Evolutionary conservation across 2,888 invertebrate species (phyloP).

Genomic region (Tetragonula carbonaria): DNA sequence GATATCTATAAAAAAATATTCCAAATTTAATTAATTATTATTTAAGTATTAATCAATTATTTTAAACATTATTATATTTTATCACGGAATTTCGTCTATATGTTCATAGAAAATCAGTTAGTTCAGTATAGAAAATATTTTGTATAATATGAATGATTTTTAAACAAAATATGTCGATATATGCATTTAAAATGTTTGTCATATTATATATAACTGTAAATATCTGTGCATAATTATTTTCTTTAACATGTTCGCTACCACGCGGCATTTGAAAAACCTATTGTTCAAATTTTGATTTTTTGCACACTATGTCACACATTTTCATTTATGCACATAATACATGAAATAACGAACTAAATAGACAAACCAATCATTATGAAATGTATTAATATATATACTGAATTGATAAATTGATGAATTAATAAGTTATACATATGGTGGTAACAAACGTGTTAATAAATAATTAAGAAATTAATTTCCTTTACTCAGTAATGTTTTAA

Average conservation of each 20-base stretch:
- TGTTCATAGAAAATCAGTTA: neutral
- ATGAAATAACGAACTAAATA: neutral
- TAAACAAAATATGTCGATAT: neutral
- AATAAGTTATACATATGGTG: neutral
- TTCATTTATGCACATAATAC: neutral
- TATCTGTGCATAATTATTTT: neutral
- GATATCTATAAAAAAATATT: constrained; percentile 2
- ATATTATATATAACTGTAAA: neutral
- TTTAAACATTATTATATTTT: too few species aligned
- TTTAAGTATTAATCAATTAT: too few species aligned
- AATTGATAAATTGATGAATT: too few species aligned
- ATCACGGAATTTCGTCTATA: neutral
- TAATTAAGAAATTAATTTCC: neutral
- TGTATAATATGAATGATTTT: too few species aligned
- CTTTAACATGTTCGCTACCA: neutral
- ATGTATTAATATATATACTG: neutral
- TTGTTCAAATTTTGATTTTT: neutral
- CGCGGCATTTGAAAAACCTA: neutral
- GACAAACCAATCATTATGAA: neutral
- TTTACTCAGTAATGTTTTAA: neutral
- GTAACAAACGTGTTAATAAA: neutral
- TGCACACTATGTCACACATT: neutral
- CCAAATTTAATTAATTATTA: neutral
- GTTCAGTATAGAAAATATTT: neutral
- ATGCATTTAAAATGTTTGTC: constrained; percentile 33